phyloP scores from a whole-genome alignment of 1,140 invertebrate genomes.

The Bombus huntii region DNA sequence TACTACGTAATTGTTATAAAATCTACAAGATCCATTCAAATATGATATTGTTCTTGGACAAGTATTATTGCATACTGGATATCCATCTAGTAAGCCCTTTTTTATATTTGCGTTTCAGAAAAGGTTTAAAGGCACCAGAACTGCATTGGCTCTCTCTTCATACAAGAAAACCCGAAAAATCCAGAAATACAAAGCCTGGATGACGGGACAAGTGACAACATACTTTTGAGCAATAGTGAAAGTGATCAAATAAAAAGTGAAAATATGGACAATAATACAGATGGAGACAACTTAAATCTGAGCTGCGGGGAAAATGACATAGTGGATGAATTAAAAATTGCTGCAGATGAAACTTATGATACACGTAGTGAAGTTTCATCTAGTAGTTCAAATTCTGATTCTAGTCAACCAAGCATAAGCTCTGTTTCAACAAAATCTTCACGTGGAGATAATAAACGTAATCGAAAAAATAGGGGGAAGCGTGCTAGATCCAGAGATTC shows the following conservation, averaged over 20 bases:
- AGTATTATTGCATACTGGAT: conserved; percentile 30
- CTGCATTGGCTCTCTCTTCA: conserved; percentile 32
- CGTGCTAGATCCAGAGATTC: conserved; percentile 78
- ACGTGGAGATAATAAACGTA: conserved; percentile 83
- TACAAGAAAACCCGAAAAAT: conserved; percentile 50
- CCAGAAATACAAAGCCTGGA: conserved; percentile 45
- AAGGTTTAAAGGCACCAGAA: conserved; percentile 57
- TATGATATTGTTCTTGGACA: conserved; percentile 60
- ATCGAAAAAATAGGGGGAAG: conserved; percentile 77
- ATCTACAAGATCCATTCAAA: conserved; percentile 64
- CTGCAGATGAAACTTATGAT: conserved; percentile 86
- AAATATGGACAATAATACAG: conserved; percentile 80
- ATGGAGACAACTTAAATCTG: conserved; percentile 87
- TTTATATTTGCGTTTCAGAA: conserved; percentile 71
- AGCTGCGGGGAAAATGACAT: conserved; percentile 88
- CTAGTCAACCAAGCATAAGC: conserved; percentile 88
- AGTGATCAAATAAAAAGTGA: conserved; percentile 47
- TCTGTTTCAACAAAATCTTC: conserved; percentile 87
- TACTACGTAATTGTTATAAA: conserved; percentile 62
- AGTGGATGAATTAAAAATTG: conserved; percentile 87
- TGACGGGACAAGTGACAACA: conserved; percentile 17
- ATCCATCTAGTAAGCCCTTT: conserved; percentile 58
- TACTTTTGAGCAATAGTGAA: conserved; percentile 48
- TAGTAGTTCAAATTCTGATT: conserved; percentile 86
- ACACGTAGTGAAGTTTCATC: conserved; percentile 91